These are phyloP conservation scores for Lacanobia oleracea DNA, from an alignment of 2,888 invertebrate species.

Conservation along the genomic window DNA sequence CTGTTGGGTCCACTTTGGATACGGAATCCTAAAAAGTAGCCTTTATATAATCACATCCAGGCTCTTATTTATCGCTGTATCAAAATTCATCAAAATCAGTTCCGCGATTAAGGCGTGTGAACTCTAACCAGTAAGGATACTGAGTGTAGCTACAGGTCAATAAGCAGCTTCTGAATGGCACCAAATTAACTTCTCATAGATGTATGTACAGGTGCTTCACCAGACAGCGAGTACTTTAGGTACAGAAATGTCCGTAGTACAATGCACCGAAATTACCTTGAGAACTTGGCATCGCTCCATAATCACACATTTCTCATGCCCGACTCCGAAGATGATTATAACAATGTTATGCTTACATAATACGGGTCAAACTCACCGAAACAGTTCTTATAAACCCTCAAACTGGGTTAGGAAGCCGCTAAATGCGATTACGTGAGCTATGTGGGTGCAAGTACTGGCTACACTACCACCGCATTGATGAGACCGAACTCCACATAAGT, in stretches of 20 bases:
- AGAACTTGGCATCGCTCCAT: constrained; percentile 56
- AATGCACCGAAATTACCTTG: constrained; percentile 60
- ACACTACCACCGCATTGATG: constrained; percentile 11
- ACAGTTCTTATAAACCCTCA: constrained; percentile 44
- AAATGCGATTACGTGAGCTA: constrained; percentile 47
- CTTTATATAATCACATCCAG: no score
- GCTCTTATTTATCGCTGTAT: no score
- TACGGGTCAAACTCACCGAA: constrained; percentile 45
- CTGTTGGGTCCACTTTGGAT: no score
- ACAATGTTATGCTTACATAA: constrained; percentile 57
- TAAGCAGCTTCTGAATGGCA: neutral
- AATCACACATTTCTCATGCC: constrained; percentile 55
- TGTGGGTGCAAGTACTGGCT: constrained; percentile 1
- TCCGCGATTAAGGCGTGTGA: no score
- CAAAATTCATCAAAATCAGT: no score
- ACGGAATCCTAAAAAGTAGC: no score
- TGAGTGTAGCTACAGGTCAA: neutral
- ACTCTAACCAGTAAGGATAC: no score
- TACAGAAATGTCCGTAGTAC: constrained; percentile 53
- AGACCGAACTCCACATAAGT: constrained; percentile 50
- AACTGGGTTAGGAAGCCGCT: constrained; percentile 59
- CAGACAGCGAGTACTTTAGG: constrained; percentile 33
- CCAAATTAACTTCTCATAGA: neutral
- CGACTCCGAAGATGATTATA: constrained; percentile 43
- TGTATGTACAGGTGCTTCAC: constrained; percentile 15